Conservation (phyloP, 2,888 invertebrate genomes). For the Drosophila macrothrix region DNA sequence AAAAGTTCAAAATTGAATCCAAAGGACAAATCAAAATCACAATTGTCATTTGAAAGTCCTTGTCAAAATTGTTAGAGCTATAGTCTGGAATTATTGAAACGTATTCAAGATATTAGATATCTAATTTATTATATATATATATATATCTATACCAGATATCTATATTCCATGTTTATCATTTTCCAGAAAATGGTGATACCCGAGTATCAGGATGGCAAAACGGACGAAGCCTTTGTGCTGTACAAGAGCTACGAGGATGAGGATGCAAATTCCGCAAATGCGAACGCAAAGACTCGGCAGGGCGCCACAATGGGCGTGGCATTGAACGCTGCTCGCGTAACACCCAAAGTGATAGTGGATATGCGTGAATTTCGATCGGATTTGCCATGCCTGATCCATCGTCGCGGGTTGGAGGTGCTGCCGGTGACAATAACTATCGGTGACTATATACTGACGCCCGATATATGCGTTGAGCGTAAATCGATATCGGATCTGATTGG, state of each 20-base stretch:
- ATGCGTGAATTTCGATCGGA: constrained; percentile 99
- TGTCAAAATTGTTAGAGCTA: no score
- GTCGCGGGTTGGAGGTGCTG: constrained; percentile 95
- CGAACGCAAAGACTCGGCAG: constrained; percentile 89
- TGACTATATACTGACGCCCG: constrained; percentile 98
- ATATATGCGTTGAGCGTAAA: constrained; percentile 98
- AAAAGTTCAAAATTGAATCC: background rate
- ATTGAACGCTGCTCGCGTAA: constrained; percentile 10
- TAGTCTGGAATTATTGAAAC: no score
- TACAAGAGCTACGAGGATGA: constrained; percentile 78
- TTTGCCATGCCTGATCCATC: constrained; percentile 96
- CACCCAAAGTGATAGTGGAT: constrained; percentile 92
- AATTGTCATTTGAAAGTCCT: background rate
- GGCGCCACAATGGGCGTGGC: constrained; percentile 66
- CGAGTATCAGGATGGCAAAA: constrained; percentile 94
- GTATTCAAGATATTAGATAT: background rate
- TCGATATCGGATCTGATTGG: constrained; percentile 98
- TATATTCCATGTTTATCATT: background rate
- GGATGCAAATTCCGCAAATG: constrained; percentile 83
- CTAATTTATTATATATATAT: background rate
- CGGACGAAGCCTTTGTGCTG: constrained; percentile 87
- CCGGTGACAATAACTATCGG: constrained; percentile 96
- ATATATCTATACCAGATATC: background rate
- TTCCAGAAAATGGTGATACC: constrained; percentile 93
- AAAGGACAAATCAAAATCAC: background rate